phyloP scores from a whole-genome alignment of 2,888 invertebrate species.

The Atrina japonica region DNA sequence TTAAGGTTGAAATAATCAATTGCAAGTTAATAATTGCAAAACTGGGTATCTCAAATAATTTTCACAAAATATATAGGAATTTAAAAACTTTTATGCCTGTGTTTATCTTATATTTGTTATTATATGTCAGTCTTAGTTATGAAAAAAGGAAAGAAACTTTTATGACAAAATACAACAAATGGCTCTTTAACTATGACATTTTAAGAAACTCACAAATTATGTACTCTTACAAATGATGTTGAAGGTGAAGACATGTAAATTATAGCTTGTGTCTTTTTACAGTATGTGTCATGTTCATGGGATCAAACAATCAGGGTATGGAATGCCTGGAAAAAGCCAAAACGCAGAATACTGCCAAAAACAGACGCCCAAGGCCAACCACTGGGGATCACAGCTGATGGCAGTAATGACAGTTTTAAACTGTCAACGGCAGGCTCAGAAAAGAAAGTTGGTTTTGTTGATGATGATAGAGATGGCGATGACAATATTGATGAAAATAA shows the following conservation, averaged over 20 bases:
- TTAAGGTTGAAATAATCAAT: too few relatives aligned
- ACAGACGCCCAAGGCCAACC: slow-evolving; percentile 11
- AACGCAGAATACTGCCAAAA: slow-evolving; percentile 33
- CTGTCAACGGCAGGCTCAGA: slow-evolving; percentile 41
- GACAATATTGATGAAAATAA: slow-evolving; percentile 28
- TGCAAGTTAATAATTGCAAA: too few relatives aligned
- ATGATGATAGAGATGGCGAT: slow-evolving; percentile 37
- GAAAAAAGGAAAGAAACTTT: too few relatives aligned
- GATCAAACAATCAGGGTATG: slow-evolving; percentile 79
- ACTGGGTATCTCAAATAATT: too few relatives aligned
- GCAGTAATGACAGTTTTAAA: slow-evolving; percentile 40
- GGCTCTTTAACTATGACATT: too few relatives aligned
- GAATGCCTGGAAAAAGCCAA: slow-evolving; percentile 78
- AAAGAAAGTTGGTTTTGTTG: slow-evolving; percentile 58
- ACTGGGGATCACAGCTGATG: background rate
- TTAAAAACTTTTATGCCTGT: too few relatives aligned
- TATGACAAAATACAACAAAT: too few relatives aligned
- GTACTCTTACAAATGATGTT: too few relatives aligned
- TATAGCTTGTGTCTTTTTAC: slow-evolving; percentile 31
- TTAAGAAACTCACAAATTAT: too few relatives aligned
- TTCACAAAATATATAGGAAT: too few relatives aligned
- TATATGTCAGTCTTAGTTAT: too few relatives aligned
- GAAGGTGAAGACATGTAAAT: background rate
- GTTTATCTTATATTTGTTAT: too few relatives aligned
- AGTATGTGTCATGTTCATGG: slow-evolving; percentile 80